These are phyloP conservation scores for Coregonus ussuriensis DNA, from an alignment of 2,797 vertebrate species.

Conservation along the genomic window DNA sequence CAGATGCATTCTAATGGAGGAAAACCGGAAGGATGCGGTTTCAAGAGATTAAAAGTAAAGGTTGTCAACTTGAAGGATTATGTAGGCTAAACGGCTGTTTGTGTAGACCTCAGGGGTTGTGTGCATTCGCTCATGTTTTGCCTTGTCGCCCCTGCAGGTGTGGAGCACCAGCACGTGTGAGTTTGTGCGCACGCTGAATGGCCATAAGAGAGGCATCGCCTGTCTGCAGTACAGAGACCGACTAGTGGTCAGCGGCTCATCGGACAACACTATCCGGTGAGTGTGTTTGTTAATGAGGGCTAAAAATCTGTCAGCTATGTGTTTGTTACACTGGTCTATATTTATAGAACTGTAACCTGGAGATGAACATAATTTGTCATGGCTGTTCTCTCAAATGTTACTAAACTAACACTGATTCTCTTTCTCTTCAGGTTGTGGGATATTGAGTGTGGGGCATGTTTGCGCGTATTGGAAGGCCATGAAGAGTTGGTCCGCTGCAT, in stretches of 20 bases:
- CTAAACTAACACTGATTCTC: too few species aligned
- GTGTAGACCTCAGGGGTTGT: not conserved
- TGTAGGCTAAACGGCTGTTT: not conserved
- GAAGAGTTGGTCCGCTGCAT: slow-evolving; percentile 89
- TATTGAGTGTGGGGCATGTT: slow-evolving; percentile 87
- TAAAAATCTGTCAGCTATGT: too few species aligned
- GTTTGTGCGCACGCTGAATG: slow-evolving; percentile 87
- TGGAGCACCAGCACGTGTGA: slow-evolving; percentile 91
- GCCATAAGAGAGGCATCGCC: slow-evolving; percentile 87
- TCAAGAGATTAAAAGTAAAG: too few species aligned
- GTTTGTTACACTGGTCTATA: too few species aligned
- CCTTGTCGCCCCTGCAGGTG: slow-evolving; percentile 65
- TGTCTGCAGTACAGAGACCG: slow-evolving; percentile 88
- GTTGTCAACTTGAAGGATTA: not conserved
- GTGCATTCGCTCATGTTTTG: not conserved
- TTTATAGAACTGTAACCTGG: not conserved
- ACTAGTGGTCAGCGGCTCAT: slow-evolving; percentile 87
- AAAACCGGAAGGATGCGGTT: not conserved
- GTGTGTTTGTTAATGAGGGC: slow-evolving; percentile 22
- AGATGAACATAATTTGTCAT: not conserved
- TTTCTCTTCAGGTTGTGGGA: slow-evolving; percentile 80
- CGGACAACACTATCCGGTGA: slow-evolving; percentile 87
- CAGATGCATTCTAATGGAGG: not conserved
- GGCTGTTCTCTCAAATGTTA: not conserved
- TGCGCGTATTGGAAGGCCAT: slow-evolving; percentile 86